phyloP scores from a whole-genome alignment of 2,113 vertebrate species.

The Corythornis vintsioides region DNA sequence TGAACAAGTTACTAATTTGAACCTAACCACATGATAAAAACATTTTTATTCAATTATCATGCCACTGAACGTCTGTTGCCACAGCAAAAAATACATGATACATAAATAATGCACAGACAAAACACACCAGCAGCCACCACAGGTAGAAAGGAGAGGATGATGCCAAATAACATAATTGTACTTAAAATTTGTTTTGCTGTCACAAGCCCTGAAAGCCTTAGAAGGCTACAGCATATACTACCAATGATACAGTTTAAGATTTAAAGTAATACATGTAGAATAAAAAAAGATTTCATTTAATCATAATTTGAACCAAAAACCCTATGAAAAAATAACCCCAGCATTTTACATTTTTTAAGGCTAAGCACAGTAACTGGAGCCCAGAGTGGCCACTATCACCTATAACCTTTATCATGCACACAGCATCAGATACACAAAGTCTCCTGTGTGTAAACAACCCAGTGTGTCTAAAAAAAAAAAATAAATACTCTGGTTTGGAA shows the following conservation, averaged over 20 bases:
- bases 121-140: neutral
- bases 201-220: neutral
- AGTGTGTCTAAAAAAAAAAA: neutral
- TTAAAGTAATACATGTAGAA: neutral
- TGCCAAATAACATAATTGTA: neutral
- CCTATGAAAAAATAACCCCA: neutral
- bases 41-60: neutral
- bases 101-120: neutral
- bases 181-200: neutral
- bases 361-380: neutral
- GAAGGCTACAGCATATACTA: neutral
- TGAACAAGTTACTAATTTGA: neutral
- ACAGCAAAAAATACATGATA: neutral
- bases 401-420: neutral
- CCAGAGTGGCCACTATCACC: neutral
- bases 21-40: neutral
- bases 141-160: neutral
- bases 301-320: neutral
- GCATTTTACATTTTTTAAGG: neutral
- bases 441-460: neutral
- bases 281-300: neutral
- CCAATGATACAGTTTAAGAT: neutral
- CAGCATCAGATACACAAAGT: neutral
- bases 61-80: neutral
- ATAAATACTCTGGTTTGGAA: neutral